phyloP scores from a whole-genome alignment of 2,888 invertebrate genomes.

The Acrobasis repandana region DNA sequence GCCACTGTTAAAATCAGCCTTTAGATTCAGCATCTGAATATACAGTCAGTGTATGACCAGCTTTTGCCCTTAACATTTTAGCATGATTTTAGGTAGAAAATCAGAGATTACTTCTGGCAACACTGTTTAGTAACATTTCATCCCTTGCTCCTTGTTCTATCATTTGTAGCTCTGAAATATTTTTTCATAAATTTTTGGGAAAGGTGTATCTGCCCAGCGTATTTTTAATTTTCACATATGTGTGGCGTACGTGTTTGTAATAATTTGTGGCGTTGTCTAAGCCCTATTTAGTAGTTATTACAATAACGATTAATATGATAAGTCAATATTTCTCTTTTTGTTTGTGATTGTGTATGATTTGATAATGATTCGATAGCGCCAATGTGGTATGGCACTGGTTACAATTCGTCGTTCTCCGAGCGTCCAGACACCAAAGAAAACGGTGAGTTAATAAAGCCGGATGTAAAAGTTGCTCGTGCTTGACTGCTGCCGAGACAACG shows the following conservation, averaged over 20 bases:
- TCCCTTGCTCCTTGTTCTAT: constrained; percentile 38
- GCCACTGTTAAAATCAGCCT: no score
- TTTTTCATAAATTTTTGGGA: constrained; percentile 20
- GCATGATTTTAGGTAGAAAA: not conserved
- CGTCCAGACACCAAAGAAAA: constrained; percentile 78
- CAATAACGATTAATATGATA: constrained; percentile 66
- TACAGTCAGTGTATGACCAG: not conserved
- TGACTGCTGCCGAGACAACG: constrained; percentile 6
- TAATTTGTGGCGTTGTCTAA: constrained; percentile 9
- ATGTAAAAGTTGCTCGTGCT: constrained; percentile 26
- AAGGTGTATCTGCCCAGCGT: constrained; percentile 36
- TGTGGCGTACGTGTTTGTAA: constrained; percentile 30
- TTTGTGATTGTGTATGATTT: constrained; percentile 74
- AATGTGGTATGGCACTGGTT: constrained; percentile 81
- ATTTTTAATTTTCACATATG: constrained; percentile 27
- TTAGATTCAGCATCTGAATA: no score
- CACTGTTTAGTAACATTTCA: constrained; percentile 24
- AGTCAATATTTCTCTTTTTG: constrained; percentile 67
- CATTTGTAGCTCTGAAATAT: constrained; percentile 38
- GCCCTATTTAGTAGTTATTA: constrained; percentile 56
- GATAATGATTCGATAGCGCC: constrained; percentile 72
- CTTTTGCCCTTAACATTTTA: not conserved
- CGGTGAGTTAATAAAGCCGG: constrained; percentile 59
- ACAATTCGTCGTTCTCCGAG: constrained; percentile 80
- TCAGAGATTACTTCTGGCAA: not conserved